These are phyloP conservation scores for Icerya purchasi DNA, from an alignment of 2,888 invertebrate genomes.

Conservation along the genomic window DNA sequence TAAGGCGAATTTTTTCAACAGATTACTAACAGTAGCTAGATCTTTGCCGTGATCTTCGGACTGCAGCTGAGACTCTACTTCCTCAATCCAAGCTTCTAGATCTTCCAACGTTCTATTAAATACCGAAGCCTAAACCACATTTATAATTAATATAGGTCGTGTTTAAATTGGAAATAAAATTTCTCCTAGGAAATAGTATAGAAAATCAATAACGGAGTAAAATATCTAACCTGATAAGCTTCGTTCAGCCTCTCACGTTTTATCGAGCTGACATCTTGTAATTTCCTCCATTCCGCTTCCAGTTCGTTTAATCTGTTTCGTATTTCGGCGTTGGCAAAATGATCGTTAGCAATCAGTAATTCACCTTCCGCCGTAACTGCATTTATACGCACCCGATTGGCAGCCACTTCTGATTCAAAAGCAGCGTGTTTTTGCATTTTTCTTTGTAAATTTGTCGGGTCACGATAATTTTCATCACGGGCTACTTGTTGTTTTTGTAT, in stretches of 20 bases:
- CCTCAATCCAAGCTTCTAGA: constrained; percentile 82
- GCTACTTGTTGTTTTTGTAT: constrained; percentile 84
- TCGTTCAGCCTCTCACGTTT: constrained; percentile 71
- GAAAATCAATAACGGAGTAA: neutral
- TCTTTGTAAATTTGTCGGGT: constrained; percentile 87
- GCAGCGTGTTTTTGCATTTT: constrained; percentile 91
- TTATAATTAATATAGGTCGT: too few species aligned
- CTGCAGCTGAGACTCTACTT: constrained; percentile 51
- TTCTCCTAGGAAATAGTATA: too few species aligned
- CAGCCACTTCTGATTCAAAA: constrained; percentile 82
- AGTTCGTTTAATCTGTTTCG: constrained; percentile 59
- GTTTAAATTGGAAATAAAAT: too few species aligned
- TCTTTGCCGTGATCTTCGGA: constrained; percentile 71
- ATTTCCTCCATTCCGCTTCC: constrained; percentile 65
- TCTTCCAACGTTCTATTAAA: constrained; percentile 80
- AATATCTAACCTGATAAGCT: constrained; percentile 39
- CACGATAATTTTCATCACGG: constrained; percentile 78
- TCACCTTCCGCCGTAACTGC: constrained; percentile 62
- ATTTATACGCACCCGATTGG: constrained; percentile 68
- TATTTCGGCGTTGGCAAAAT: constrained; percentile 75
- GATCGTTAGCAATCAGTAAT: constrained; percentile 46
- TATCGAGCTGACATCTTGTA: constrained; percentile 57
- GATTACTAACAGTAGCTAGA: constrained; percentile 58
- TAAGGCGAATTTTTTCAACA: constrained; percentile 56
- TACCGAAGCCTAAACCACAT: constrained; percentile 55